Conservation (phyloP, 2,797 vertebrate genomes). For the Anableps anableps region DNA sequence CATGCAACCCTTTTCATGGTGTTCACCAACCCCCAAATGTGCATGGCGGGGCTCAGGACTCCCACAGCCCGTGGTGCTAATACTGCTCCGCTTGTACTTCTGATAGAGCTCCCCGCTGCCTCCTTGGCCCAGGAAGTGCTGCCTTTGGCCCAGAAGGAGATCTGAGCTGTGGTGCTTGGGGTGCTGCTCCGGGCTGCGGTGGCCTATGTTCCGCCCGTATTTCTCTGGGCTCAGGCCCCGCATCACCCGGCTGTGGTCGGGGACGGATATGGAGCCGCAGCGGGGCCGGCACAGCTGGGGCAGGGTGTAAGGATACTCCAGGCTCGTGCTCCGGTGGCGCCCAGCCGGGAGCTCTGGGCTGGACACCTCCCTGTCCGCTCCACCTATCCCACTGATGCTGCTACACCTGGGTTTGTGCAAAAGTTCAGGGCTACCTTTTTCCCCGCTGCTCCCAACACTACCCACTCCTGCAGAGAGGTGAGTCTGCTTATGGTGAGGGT, state of each 20-base stretch:
- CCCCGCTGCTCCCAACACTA: slow-evolving; percentile 41
- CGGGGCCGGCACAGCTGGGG: slow-evolving; percentile 84
- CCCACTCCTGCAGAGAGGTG: slow-evolving; percentile 70
- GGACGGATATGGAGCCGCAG: slow-evolving; percentile 85
- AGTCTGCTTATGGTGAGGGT: slow-evolving; percentile 87
- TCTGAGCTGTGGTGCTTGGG: slow-evolving; percentile 79
- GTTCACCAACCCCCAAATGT: slow-evolving; percentile 86
- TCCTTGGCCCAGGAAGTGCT: slow-evolving; percentile 74
- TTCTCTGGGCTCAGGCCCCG: slow-evolving; percentile 93
- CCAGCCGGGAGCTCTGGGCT: slow-evolving; percentile 80
- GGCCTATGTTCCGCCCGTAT: slow-evolving; percentile 83
- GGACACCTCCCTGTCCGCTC: slow-evolving; percentile 68
- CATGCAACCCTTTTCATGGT: slow-evolving; percentile 87
- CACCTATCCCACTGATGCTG: slow-evolving; percentile 74
- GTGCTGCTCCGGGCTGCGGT: slow-evolving; percentile 86
- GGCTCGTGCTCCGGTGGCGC: slow-evolving; percentile 90
- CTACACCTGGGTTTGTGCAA: slow-evolving; percentile 78
- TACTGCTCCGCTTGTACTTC: slow-evolving; percentile 88
- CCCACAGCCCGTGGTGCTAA: slow-evolving; percentile 77
- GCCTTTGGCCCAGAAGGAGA: slow-evolving; percentile 76
- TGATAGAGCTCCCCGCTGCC: slow-evolving; percentile 91
- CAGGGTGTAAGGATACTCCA: slow-evolving; percentile 86
- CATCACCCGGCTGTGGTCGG: slow-evolving; percentile 87
- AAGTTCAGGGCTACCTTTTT: slow-evolving; percentile 86
- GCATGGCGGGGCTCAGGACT: slow-evolving; percentile 91